Base-by-base conservation (phyloP, 2,888 invertebrate species). In the Cataglyphis albicans region DNA sequence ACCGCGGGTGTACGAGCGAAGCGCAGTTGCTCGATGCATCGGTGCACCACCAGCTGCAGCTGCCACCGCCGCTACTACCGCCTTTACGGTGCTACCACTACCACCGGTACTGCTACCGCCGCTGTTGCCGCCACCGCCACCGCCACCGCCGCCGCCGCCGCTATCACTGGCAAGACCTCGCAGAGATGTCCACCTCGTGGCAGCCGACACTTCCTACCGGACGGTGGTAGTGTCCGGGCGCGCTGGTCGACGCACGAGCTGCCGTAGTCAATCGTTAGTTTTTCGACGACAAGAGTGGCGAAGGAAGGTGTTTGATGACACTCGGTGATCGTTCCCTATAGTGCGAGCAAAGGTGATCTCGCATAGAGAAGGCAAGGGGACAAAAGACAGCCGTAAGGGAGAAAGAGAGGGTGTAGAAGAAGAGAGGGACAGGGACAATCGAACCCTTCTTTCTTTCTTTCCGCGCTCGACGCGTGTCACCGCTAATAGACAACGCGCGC, bases 161-260 rank as follows among this genome's bases (percentile, higher is more conserved):
- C 86, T 81, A 81, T 83, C 80, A 84, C 85, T 90, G 84, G 86
- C 84, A 86, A 88, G 87, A 87, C 81, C 85, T 90, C 88, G 84
- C 88, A 88, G 88, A 88, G 86, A 85, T 83, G 86, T 86, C 87
- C 87, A 88, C 90, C 87, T 90, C 88, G 89, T 88, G 86, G 85
- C 87, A 87, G 88, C 85, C 88, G 89, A 86, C 91, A 89, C 86
- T 90, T 89, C 86, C 90, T 89, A 86, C 84, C 90, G 90, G 87
- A 89, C 89, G 90, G 89, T 90, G 90, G 90, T 87, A 85, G 89
- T 88, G 89, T 89, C 88, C 88, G 87, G 86, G 88, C 88, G 89
- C 86, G 84, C 84, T 87, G 87, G 86, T 88, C 89, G 84, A 89
- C 89, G 82, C 83, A 89, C 86, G 86, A 86, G 86, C 81, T 72